phyloP scores from a whole-genome alignment of 2,113 vertebrate species.

The Oryzias melastigma region DNA sequence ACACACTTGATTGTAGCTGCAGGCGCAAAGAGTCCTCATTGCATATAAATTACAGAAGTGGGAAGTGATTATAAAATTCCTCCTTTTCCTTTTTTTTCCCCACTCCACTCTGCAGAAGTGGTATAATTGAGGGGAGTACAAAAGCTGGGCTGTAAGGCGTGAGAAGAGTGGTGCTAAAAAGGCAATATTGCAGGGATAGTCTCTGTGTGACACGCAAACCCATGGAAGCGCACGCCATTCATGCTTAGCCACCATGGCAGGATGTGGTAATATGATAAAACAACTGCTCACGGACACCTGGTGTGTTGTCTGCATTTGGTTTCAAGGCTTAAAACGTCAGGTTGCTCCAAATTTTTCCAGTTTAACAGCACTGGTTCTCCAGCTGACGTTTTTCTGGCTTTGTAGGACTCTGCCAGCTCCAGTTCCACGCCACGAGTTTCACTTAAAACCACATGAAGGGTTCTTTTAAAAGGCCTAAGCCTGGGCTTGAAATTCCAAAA shows the following conservation, averaged over 20 bases:
- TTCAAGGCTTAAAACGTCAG: too few species aligned
- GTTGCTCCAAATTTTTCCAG: too few species aligned
- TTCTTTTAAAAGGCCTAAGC: constrained; percentile 63
- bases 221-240: constrained; percentile 1
- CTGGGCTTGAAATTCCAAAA: constrained; percentile 67
- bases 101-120: constrained; percentile 68
- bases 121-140: constrained; percentile 82
- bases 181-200: constrained; percentile 30
- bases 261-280: constrained; percentile 41
- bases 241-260: constrained; percentile 17
- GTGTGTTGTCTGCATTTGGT: constrained; percentile 12
- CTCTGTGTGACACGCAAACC: constrained; percentile 18
- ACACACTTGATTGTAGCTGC: constrained; percentile 60
- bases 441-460: constrained; percentile 74
- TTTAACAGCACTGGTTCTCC: constrained; percentile 22
- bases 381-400: constrained; percentile 55
- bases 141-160: constrained; percentile 62
- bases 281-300: constrained; percentile 30
- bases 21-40: constrained; percentile 70
- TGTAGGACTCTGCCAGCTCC: constrained; percentile 66
- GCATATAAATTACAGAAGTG: constrained; percentile 78
- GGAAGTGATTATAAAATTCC: constrained; percentile 77
- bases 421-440: constrained; percentile 75
- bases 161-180: constrained; percentile 47
- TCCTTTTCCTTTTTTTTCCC: constrained; percentile 61